Evolutionary conservation across 2,888 invertebrate species (phyloP).

Genomic region (Drosophila paranaensis): DNA sequence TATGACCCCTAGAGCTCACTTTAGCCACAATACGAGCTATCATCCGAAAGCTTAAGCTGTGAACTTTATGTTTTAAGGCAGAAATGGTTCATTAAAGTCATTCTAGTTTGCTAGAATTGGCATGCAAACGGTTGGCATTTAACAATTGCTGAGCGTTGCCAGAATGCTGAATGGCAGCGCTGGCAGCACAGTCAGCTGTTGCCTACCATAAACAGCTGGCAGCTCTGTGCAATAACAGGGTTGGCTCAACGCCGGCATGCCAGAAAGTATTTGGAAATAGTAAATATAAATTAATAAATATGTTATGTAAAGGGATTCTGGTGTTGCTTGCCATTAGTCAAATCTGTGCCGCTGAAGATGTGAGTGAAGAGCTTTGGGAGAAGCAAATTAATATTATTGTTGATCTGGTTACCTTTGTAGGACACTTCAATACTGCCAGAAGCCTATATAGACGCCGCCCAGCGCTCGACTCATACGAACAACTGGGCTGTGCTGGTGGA

Average conservation of each 20-base stretch:
- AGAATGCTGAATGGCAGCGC: slow-evolving; percentile 12
- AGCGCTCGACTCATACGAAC: slow-evolving; percentile 91
- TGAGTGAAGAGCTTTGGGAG: slow-evolving; percentile 16
- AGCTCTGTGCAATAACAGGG: slow-evolving; percentile 30
- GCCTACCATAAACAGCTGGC: slow-evolving; percentile 1
- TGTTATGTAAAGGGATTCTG: slow-evolving; percentile 28
- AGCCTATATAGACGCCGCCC: slow-evolving; percentile 80
- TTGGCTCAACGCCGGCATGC: slow-evolving; percentile 35
- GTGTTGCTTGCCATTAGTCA: slow-evolving; percentile 18
- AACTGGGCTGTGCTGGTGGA: slow-evolving; percentile 99
- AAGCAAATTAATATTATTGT: neutral
- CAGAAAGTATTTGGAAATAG: slow-evolving; percentile 11
- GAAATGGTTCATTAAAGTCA: slow-evolving; percentile 23
- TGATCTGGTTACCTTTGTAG: slow-evolving; percentile 1
- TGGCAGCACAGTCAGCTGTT: slow-evolving; percentile 35
- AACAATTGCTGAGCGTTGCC: slow-evolving; percentile 25
- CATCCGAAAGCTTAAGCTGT: slow-evolving; percentile 7
- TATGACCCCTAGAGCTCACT: slow-evolving; percentile 2
- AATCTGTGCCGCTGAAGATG: slow-evolving; percentile 17
- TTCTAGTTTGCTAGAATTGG: slow-evolving; percentile 19
- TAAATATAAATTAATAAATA: slow-evolving; percentile 19
- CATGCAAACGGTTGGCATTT: slow-evolving; percentile 39
- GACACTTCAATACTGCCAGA: slow-evolving; percentile 72
- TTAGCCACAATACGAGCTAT: neutral
- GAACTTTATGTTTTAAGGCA: slow-evolving; percentile 49